Conservation (phyloP, 2,797 vertebrate species). For the Sciaenops ocellatus region DNA sequence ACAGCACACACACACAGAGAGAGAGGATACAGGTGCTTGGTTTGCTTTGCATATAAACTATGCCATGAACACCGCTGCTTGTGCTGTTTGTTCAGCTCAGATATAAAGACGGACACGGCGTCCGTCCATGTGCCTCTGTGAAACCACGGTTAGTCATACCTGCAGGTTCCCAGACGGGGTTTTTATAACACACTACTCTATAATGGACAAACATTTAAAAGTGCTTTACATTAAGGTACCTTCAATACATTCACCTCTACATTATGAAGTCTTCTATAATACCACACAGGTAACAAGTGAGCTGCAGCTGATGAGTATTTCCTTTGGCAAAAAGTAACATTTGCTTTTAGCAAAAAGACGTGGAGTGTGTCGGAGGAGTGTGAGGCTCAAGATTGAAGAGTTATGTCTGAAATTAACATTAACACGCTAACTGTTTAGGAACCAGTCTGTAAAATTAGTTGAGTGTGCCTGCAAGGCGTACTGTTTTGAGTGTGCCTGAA, state of each 20-base stretch:
- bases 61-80: constrained; percentile 44
- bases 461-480: too few relatives aligned
- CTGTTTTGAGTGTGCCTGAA: too few relatives aligned
- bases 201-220: constrained; percentile 80
- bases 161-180: constrained; percentile 43
- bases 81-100: constrained; percentile 63
- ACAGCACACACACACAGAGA: constrained; percentile 33
- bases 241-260: constrained; percentile 82
- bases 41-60: constrained; percentile 51
- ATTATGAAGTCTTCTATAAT: constrained; percentile 68
- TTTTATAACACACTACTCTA: constrained; percentile 64
- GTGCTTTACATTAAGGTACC: constrained; percentile 85
- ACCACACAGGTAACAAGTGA: constrained; percentile 68
- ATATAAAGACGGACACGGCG: constrained; percentile 27
- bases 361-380: constrained; percentile 65
- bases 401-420: constrained; percentile 10
- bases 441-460: neutral
- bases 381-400: constrained; percentile 38
- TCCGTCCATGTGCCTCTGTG: constrained; percentile 49
- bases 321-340: constrained; percentile 62
- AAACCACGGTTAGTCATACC: constrained; percentile 40
- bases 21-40: constrained; percentile 41
- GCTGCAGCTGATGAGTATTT: constrained; percentile 54
- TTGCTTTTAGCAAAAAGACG: constrained; percentile 48
- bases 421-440: neutral